Percentiles rank a stretch among this genome's conserved stretches.
These are phyloP conservation scores for Drosophila melanica DNA, from an alignment of 1,140 invertebrate genomes.

Conservation along the genomic window DNA sequence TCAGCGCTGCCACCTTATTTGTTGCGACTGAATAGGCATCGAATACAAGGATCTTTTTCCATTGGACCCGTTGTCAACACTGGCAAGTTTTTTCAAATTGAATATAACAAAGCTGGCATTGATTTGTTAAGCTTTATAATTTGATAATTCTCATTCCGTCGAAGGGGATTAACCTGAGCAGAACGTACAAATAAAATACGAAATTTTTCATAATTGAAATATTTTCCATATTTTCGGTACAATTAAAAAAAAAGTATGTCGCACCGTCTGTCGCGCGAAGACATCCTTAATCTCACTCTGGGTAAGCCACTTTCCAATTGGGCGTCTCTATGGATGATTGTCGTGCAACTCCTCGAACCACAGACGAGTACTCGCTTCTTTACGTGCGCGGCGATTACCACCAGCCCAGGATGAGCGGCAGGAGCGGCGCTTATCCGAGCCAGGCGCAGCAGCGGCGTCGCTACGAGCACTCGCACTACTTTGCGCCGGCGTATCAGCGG, in stretches of 20 bases:
- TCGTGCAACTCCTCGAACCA: too few species aligned
- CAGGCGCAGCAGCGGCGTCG: not conserved
- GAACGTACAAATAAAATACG: not conserved
- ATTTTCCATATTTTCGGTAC: not conserved
- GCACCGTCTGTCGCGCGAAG: not conserved
- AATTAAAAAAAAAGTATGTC: not conserved
- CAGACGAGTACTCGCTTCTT: slow-evolving; percentile 7
- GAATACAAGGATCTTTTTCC: not conserved
- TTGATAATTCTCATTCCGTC: not conserved
- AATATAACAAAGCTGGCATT: not conserved
- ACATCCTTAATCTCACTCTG: not conserved
- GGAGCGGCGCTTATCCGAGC: not conserved
- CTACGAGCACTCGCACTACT: slow-evolving; percentile 9
- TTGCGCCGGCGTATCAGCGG: slow-evolving; percentile 2
- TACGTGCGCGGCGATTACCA: not conserved
- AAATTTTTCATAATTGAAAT: not conserved
- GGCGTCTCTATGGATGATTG: not conserved
- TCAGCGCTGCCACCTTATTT: too few species aligned
- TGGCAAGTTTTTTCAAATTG: not conserved
- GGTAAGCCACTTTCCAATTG: not conserved
- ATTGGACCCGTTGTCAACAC: not conserved
- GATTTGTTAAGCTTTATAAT: not conserved
- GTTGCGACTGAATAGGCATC: not conserved
- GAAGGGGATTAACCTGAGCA: not conserved
- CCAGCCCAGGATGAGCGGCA: not conserved